Evolutionary conservation across 2,113 vertebrate species (phyloP).

Genomic region (Uria lomvia): DNA sequence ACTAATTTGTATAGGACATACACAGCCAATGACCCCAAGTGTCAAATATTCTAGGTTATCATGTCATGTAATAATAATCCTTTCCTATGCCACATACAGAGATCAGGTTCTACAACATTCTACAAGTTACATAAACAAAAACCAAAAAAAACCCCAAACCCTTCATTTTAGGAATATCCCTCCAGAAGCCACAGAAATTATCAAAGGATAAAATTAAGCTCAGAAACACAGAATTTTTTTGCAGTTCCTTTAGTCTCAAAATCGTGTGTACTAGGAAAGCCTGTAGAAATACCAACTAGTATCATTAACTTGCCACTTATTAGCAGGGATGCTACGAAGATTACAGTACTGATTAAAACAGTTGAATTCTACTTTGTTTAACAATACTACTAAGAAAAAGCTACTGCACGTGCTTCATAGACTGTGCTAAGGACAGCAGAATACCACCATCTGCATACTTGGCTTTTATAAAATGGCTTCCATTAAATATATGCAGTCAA

Average conservation of each 20-base stretch:
- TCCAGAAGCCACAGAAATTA: background rate
- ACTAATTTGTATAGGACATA: background rate
- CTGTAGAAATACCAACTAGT: background rate
- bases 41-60: background rate
- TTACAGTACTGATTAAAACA: background rate
- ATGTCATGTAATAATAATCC: background rate
- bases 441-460: background rate
- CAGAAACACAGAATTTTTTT: background rate
- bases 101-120: background rate
- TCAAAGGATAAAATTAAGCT: background rate
- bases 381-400: background rate
- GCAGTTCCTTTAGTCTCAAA: background rate
- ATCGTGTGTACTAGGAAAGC: accelerated
- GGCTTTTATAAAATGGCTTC: background rate
- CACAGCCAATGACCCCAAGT: background rate
- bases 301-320: too few relatives aligned
- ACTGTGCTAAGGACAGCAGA: background rate
- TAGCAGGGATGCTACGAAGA: background rate
- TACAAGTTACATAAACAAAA: background rate
- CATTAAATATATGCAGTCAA: background rate
- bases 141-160: background rate
- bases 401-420: background rate
- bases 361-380: background rate
- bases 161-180: background rate
- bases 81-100: background rate